Conservation (phyloP, 2,888 invertebrate genomes). For the Tillus elongatus region DNA sequence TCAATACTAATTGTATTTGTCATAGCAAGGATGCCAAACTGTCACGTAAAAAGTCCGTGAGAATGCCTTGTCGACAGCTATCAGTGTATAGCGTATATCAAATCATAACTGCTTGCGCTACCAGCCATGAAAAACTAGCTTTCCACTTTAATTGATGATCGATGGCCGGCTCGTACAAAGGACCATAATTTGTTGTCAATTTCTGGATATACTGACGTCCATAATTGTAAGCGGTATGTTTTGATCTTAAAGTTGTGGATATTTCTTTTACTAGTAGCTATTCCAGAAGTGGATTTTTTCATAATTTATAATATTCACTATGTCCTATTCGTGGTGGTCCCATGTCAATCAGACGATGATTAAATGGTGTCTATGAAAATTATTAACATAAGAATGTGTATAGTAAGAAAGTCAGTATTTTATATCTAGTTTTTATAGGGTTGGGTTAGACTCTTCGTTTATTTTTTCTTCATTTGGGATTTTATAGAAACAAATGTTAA, state of each 20-base stretch:
- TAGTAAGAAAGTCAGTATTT: too few species aligned
- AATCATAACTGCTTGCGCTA: slow-evolving; percentile 32
- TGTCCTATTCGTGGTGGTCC: too few species aligned
- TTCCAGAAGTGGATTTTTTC: background rate
- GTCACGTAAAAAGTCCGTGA: slow-evolving; percentile 24
- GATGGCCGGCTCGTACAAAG: slow-evolving; percentile 40
- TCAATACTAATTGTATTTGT: slow-evolving; percentile 21
- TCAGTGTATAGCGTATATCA: slow-evolving; percentile 28
- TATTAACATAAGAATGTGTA: too few species aligned
- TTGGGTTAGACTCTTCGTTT: too few species aligned
- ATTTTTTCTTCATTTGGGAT: too few species aligned
- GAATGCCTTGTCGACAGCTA: slow-evolving; percentile 31
- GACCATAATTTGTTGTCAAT: slow-evolving; percentile 45
- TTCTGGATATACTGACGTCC: slow-evolving; percentile 42
- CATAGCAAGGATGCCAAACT: slow-evolving; percentile 23
- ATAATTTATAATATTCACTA: too few species aligned
- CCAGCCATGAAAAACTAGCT: slow-evolving; percentile 31
- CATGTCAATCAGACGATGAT: too few species aligned
- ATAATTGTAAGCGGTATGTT: slow-evolving; percentile 37
- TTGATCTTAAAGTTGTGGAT: slow-evolving; percentile 24
- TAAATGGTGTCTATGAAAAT: too few species aligned
- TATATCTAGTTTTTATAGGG: too few species aligned
- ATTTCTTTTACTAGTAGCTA: background rate
- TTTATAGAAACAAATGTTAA: too few species aligned
- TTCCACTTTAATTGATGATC: slow-evolving; percentile 41